phyloP scores from a whole-genome alignment of 2,113 vertebrate species.

The Xiphias gladius region DNA sequence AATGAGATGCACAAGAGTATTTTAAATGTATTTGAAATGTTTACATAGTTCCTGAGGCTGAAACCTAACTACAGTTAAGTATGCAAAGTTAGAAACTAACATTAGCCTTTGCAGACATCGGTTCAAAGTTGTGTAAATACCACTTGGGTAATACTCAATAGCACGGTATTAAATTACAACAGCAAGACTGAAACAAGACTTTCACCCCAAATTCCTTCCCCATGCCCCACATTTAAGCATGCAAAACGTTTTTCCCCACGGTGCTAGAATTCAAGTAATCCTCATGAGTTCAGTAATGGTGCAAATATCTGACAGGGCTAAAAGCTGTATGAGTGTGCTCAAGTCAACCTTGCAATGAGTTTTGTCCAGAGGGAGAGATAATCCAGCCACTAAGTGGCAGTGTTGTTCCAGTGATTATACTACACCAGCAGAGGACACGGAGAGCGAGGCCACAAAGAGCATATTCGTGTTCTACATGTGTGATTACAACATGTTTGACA shows the following conservation, averaged over 20 bases:
- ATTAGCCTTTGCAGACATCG: conserved; percentile 22
- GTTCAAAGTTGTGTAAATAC: conserved; percentile 37
- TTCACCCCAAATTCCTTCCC: conserved; percentile 20
- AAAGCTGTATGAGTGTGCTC: conserved; percentile 38
- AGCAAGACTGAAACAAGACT: conserved; percentile 44
- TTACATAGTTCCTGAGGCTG: conserved; percentile 38
- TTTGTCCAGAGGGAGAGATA: conserved; percentile 36
- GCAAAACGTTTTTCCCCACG: conserved; percentile 29
- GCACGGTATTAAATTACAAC: conserved; percentile 38
- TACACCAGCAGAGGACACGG: not conserved
- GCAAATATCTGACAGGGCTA: conserved; percentile 54
- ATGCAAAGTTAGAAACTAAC: conserved; percentile 24
- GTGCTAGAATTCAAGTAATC: conserved; percentile 43
- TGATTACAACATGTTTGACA: conserved; percentile 70
- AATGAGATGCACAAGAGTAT: conserved; percentile 27
- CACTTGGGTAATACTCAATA: conserved; percentile 48
- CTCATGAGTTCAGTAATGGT: conserved; percentile 53
- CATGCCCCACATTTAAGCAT: conserved; percentile 35
- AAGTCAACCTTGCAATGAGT: conserved; percentile 5
- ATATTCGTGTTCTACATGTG: conserved; percentile 47
- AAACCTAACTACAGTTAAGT: conserved; percentile 16
- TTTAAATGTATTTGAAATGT: conserved; percentile 26
- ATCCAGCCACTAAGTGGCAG: conserved; percentile 78
- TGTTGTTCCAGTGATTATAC: conserved; percentile 74
- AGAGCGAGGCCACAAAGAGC: conserved; percentile 21